Evolutionary conservation across 2,888 invertebrate genomes (phyloP), one percentile per base, ranked within the genome.

Genomic region (Yponomeuta plumbellus): DNA sequence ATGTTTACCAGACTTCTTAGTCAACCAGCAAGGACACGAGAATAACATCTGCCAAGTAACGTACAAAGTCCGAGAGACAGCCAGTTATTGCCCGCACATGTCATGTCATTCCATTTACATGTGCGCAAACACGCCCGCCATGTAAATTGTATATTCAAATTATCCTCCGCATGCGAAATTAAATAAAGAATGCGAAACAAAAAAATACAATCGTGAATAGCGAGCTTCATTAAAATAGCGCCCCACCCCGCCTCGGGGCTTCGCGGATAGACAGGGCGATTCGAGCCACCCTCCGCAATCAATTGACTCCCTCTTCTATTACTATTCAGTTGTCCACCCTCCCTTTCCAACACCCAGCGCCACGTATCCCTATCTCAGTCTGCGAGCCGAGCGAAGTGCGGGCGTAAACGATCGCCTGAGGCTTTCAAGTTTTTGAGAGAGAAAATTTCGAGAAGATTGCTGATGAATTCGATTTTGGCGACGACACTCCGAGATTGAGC

Each of bases 141-240:
- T 88, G 83, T 87, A 85, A 84, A 85, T 85, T 81, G 77, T 79
- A 79, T 84, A 89, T 88, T 87, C 79, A 87, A 87, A 86, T 85
- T 84, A 86, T 83, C 81, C 86, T 80, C 88, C 86, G 88, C 88
- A 52, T 81, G 88, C 89, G 72, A 88, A 88, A 89, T 89, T 87
- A 87, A 91, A 88, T 87, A 87, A 79, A 83, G 83, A 82, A 78
- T 65, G 61, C 82, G 85, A 88, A 86, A 88, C 83, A 89, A 89
- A 78, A 87, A 84, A 52, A 52, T 52, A 52, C 44, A 52, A 52
- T 13, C 80, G 75, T 76, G 74, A 76, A 73, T 75, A 76, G 77
- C 81, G 82, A 80, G 82, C 82, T 83, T 80, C 78, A 78, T 74
- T 76, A 75, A 76, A 75, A 76, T 74, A 72, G 75, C 76, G 77